Conservation (phyloP, 2,888 invertebrate species). For the Clivina fossor region DNA sequence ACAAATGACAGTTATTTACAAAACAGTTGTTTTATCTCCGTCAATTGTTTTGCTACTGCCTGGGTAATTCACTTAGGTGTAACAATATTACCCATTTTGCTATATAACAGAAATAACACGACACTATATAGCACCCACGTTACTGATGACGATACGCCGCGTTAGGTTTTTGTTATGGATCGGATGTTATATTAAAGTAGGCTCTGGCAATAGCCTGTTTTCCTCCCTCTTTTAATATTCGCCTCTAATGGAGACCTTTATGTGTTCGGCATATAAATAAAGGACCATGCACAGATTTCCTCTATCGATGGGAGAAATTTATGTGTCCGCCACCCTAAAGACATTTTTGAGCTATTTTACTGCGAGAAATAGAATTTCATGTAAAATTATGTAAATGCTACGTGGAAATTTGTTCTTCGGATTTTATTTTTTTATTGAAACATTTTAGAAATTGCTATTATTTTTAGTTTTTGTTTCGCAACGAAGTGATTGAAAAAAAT, state of each 20-base stretch:
- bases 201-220: not conserved
- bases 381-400: not conserved
- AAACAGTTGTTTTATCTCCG: not conserved
- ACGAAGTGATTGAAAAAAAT: no score
- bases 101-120: no score
- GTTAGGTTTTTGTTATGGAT: constrained; percentile 9
- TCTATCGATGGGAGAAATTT: constrained; percentile 1
- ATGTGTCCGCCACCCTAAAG: not conserved
- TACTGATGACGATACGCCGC: constrained; percentile 9
- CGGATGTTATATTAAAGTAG: constrained; percentile 5
- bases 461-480: no score
- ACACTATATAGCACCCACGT: no score
- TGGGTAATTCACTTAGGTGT: constrained; percentile 3
- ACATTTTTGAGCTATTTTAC: not conserved
- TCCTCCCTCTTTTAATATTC: constrained; percentile 10
- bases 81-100: not conserved
- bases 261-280: constrained; percentile 13
- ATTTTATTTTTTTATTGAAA: not conserved
- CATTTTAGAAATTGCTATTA: no score
- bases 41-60: not conserved
- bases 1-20: not conserved
- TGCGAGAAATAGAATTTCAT: not conserved
- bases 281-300: not conserved
- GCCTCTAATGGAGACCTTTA: constrained; percentile 13
- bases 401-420: not conserved